Base-by-base conservation (phyloP, 1,140 invertebrate genomes). In the Schlechtendalia chinensis region DNA sequence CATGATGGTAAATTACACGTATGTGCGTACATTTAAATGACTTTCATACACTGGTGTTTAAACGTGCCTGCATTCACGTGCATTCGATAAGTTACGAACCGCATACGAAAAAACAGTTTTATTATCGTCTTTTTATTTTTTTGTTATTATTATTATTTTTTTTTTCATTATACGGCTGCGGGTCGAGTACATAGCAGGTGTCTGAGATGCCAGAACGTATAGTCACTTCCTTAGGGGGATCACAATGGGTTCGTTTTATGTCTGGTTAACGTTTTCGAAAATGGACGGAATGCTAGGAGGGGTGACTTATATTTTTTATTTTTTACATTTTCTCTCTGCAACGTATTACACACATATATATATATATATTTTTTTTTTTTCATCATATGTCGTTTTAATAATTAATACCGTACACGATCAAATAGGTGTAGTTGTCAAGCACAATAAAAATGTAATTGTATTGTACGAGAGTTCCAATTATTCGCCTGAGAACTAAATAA, bases 201-300 rank as follows among this genome's bases (percentile, higher is more conserved):
- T 77, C 56, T n/a, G 27, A 14, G n/a, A 58, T 24, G 27, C 71
- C 53, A 58, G 50, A 74, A 74, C 27, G 71, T 74, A 74, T 74
- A 74, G 59, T n/a, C 22, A 77, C 74, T 77, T 77, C 74, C 74
- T 77, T 59, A 61, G 74, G 74, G 74, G 74, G 32, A 59, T 47
- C 54, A 77, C 74, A 77, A 77, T 77, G 54, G 74, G 74, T 16
- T 56, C 27, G 24, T 74, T 74, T 74, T 56, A 56, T 74, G 71
- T 74, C 71, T 74, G 71, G 71, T 74, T 74, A 74, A 74, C 50
- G 53, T 56, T 74, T 56, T 74, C 27, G 50, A 74, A 74, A 54
- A 65, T 39, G 27, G 16, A 63, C 6, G 59, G 22, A 67, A 11
- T 69, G 47, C 22, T 67, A 47, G 22, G 71, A 32, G 71, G 71